A percentile compares a stretch with the other conserved stretches of the same genome.
phyloP scores from a whole-genome alignment of 2,888 invertebrate species.

The Yponomeuta cagnagella region DNA sequence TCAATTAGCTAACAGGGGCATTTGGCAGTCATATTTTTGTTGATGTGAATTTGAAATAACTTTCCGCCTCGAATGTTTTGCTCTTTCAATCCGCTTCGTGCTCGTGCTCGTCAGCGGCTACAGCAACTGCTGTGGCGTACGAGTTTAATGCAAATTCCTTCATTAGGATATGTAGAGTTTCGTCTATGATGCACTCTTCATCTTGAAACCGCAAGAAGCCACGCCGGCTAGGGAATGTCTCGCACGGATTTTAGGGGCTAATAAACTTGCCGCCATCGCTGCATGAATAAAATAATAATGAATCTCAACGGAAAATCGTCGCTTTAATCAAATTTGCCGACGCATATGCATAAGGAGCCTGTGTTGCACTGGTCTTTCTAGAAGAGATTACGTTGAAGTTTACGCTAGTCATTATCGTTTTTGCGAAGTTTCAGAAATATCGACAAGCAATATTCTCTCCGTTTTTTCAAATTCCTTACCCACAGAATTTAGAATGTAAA shows the following conservation, averaged over 20 bases:
- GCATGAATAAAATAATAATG: slow-evolving; percentile 68
- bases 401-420: not conserved
- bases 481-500: too few species aligned
- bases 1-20: not conserved
- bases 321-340: slow-evolving; percentile 48
- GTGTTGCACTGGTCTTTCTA: slow-evolving; percentile 8
- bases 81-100: not conserved
- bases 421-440: not conserved
- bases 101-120: not conserved
- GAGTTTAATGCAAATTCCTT: slow-evolving; percentile 11
- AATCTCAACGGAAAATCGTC: slow-evolving; percentile 48
- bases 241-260: slow-evolving; percentile 27
- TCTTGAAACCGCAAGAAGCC: slow-evolving; percentile 17
- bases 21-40: slow-evolving; percentile 3
- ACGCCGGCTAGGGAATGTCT: slow-evolving; percentile 14
- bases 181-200: slow-evolving; percentile 15
- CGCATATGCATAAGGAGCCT: slow-evolving; percentile 42
- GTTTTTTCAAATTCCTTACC: too few species aligned
- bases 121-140: not conserved
- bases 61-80: not conserved
- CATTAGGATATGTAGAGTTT: not conserved
- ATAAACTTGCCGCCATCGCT: slow-evolving; percentile 40
- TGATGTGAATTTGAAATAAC: not conserved
- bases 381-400: not conserved
- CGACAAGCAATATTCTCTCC: too few species aligned